These are phyloP conservation scores for Gastrophryne carolinensis DNA, from an alignment of 2,797 vertebrate species.

Conservation along the genomic window DNA sequence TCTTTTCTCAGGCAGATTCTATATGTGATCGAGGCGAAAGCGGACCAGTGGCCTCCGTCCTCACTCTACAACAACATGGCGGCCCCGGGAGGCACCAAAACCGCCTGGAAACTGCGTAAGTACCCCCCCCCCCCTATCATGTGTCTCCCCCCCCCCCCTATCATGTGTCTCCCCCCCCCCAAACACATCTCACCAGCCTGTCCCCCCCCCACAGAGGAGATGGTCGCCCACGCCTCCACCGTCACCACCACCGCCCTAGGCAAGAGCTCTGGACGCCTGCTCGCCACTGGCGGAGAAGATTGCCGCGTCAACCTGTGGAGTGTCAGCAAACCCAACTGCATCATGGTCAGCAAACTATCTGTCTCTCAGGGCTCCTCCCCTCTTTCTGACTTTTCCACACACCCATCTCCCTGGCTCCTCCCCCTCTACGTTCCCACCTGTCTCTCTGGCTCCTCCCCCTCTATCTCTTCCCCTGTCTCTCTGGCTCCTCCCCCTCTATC, in stretches of 20 bases:
- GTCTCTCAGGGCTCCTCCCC: too few relatives aligned
- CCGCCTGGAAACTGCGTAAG: constrained; percentile 45
- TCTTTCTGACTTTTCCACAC: too few relatives aligned
- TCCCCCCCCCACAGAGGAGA: constrained; percentile 77
- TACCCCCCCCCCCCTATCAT: not conserved
- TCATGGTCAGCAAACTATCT: constrained; percentile 98
- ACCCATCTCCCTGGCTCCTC: too few relatives aligned
- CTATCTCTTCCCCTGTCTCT: too few relatives aligned
- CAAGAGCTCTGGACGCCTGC: constrained; percentile 86
- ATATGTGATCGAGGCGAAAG: too few relatives aligned
- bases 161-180: not conserved
- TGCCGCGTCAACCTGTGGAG: constrained; percentile 94
- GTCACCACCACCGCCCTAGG: constrained; percentile 87
- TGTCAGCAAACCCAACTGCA: constrained; percentile 92
- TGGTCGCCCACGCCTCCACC: constrained; percentile 85
- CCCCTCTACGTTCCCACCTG: too few relatives aligned
- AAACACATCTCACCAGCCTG: too few relatives aligned
- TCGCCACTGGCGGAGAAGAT: constrained; percentile 92
- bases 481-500: rapidly evolving
- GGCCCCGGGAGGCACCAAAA: constrained; percentile 8
- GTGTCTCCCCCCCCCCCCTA: constrained; percentile 1
- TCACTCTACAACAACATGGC: constrained; percentile 11
- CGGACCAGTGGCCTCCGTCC: too few relatives aligned
- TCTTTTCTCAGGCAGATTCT: too few relatives aligned
- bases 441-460: too few relatives aligned